Evolutionary conservation across 2,113 vertebrate species (phyloP), one percentile per base, ranked within the genome.

Genomic region (Alethe diademata): DNA sequence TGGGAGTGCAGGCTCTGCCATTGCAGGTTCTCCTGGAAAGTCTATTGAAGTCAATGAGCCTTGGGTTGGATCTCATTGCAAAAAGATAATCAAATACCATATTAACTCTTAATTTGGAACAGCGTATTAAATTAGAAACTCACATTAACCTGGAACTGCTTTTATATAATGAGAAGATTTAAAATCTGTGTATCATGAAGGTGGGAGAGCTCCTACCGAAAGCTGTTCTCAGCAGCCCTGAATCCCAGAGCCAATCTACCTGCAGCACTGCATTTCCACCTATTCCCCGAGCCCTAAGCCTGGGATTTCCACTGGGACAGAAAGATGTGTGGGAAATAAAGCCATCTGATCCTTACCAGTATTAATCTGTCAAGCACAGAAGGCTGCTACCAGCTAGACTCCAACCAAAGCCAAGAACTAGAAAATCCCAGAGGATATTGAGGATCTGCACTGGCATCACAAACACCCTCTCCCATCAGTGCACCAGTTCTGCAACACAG

Each of bases 11-110:
- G 43, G 45, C 72, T 71, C 86, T 47, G 71, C 69, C 64, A 51
- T 11, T 4, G 2, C 79, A 88, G 47, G 60, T 90, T 95, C 88
- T 96, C 78, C 72, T 81, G 83, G 48, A 90, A 94, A 51, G 43
- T 80, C 90, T 96, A 54, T 96, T 78, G 93, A 94, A 97, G 79
- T 92, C 95, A 96, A 93, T 94, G 93, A 95, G 95, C 82, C 93
- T 94, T 95, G 73, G 82, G 67, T 84, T 84, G 86, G 92, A 93
- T 92, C 88, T 96, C 69, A 69, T 64, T 81, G 90, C 94, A 96
- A 95, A 96, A 96, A 83, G 72, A 95, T 90, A 95, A 93, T 96
- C 64, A 92, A 94, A 93, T 96, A 95, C 29, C 82, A 80, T 96
- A 92, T 95, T 96, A 95, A 78, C 82, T 95, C 86, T 90, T 95